Evolutionary conservation across 1,140 invertebrate species (phyloP).

Genomic region (Vollenhovia emeryi): DNA sequence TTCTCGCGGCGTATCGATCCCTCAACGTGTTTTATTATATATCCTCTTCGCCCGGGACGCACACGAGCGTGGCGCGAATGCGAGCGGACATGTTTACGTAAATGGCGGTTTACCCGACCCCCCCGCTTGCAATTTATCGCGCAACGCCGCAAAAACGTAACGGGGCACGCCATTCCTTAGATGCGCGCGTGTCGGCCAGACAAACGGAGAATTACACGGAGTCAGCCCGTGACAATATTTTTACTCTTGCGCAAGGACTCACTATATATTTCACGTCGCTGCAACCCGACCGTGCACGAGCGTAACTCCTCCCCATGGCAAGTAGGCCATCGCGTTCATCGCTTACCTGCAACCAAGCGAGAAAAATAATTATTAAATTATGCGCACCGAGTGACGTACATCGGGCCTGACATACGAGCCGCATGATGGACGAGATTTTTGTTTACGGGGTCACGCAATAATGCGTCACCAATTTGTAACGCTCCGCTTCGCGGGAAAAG

Average conservation of each 20-base stretch:
- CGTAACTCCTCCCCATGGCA: conserved; percentile 7
- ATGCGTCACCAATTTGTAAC: neutral
- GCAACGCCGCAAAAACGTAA: neutral
- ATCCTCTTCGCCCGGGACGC: neutral
- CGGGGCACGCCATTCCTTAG: conserved; percentile 24
- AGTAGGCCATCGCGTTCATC: conserved; percentile 53
- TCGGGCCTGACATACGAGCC: neutral
- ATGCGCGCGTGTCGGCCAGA: neutral
- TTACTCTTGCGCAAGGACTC: conserved; percentile 9
- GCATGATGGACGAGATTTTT: neutral
- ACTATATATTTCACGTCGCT: neutral
- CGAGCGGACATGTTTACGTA: conserved; percentile 44
- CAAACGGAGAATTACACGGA: conserved; percentile 18
- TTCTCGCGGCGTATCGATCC: conserved; percentile 61
- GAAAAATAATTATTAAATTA: conserved; percentile 53
- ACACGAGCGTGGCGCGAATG: neutral
- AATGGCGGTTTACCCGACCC: conserved; percentile 12
- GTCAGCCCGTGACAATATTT: conserved; percentile 23
- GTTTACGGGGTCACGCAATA: conserved; percentile 13
- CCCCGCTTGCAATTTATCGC: conserved; percentile 46
- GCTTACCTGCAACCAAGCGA: conserved; percentile 52
- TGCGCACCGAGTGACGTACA: neutral
- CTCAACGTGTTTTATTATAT: conserved; percentile 61
- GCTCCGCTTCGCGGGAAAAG: neutral
- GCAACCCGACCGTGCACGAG: neutral